Base-by-base conservation (phyloP, 1,140 invertebrate species). In the Brachystomella parvula region DNA sequence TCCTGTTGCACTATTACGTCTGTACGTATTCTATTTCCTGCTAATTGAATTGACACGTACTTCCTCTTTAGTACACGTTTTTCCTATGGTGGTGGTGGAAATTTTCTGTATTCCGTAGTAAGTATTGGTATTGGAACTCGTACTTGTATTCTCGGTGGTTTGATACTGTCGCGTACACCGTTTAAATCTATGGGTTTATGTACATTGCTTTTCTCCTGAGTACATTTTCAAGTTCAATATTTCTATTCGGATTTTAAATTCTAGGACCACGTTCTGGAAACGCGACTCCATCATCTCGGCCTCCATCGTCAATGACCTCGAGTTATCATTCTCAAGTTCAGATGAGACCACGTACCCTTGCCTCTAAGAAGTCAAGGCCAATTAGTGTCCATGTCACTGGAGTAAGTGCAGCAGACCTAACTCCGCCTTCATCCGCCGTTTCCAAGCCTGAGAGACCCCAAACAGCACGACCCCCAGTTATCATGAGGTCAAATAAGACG, bases 361-460 rank as follows among this genome's bases (percentile, higher is more conserved):
- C 2, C 15, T 12, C 61, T 0, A n/a, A 69, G 49, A 73, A 73
- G 56, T 53, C 69, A 17, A 56, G 72, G 32, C 72, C 71, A 2
- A 66, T 62, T 3, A 67, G 65, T 56, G 72, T 73, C 1, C 72
- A 73, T 32, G 69, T 73, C 1, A 73, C 72, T 0, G 72, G 72
- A 19, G 56, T 73, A 2, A 35, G 15, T 39, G 9, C 19, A 12
- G 17, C 21, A 26, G 21, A 30, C 47, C 21, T 44, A 9, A 21
- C 33, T 29, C 15, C 56, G 21, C 56, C 57, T 30, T 57, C 12
- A 21, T 3, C 9, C 19, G 9, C 39, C 15, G 19, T 9, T 3
- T 30, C 47, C 12, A 19, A 26, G 57, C 12, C 15, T 32, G 49
- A 57, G 33, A 49, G 21, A 0, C 28, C 28, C 19, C 2, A 17